A percentile compares a stretch with the other conserved stretches of the same genome.
Conservation (phyloP, 64 coral and sea anemone species). For the Hydrozoanthus tunicans region DNA sequence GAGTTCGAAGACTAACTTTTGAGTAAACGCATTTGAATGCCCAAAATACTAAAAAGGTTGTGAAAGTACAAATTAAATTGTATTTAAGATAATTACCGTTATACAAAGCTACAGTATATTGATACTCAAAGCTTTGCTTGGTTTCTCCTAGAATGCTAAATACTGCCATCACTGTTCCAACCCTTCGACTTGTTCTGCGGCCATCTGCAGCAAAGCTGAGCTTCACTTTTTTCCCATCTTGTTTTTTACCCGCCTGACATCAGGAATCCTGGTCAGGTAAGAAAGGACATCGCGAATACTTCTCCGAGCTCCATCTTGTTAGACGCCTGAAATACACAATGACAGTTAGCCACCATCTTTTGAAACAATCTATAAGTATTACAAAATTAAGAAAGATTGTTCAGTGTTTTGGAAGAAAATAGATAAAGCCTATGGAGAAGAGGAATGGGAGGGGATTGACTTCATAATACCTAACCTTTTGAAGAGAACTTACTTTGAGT, state of each 20-base stretch:
- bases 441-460: too few species aligned
- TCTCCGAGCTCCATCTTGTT: conserved; percentile 17
- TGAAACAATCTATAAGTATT: not conserved
- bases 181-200: conserved; percentile 22
- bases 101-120: conserved; percentile 54
- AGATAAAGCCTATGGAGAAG: too few species aligned
- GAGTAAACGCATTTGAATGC: not conserved
- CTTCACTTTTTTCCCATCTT: not conserved
- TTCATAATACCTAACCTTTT: too few species aligned
- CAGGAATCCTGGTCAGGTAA: not conserved
- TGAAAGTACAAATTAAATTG: not conserved
- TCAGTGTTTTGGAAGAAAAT: too few species aligned
- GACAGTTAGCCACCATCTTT: not conserved
- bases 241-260: not conserved
- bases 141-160: conserved; percentile 34
- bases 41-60: not conserved
- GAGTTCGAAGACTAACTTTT: too few species aligned
- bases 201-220: conserved; percentile 61
- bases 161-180: conserved; percentile 61
- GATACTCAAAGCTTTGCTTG: conserved; percentile 1
- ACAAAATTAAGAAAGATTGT: too few species aligned
- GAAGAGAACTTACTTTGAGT: too few species aligned
- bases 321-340: not conserved
- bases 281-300: conserved; percentile 16
- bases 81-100: conserved; percentile 37